These are phyloP conservation scores for Plebejus anna DNA, from an alignment of 2,888 invertebrate genomes.

Conservation along the genomic window DNA sequence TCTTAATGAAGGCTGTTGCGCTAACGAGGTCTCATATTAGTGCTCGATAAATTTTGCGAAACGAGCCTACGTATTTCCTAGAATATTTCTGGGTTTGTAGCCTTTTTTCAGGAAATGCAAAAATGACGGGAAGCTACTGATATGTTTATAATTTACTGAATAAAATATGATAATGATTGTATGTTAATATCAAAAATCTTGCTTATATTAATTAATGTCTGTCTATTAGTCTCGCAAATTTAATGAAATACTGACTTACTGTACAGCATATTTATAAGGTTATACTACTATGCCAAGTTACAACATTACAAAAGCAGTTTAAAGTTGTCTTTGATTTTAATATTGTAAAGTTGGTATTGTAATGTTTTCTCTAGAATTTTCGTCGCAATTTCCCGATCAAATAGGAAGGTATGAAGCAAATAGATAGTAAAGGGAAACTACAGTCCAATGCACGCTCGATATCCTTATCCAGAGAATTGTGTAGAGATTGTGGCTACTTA, in stretches of 20 bases:
- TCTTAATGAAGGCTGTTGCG: constrained; percentile 44
- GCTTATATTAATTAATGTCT: no score
- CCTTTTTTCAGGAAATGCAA: not conserved
- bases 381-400: not conserved
- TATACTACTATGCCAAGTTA: not conserved
- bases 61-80: constrained; percentile 20
- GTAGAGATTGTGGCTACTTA: constrained; percentile 12
- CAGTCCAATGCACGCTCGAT: not conserved
- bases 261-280: no score
- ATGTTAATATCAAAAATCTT: no score
- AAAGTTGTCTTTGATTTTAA: not conserved
- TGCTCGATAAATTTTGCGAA: constrained; percentile 40
- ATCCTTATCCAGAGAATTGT: not conserved
- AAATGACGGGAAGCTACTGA: not conserved
- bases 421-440: not conserved
- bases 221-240: no score
- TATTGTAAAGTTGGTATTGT: not conserved
- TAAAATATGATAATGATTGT: no score
- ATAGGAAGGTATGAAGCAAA: not conserved
- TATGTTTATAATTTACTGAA: not conserved
- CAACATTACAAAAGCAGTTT: not conserved
- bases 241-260: no score
- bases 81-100: not conserved
- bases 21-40: constrained; percentile 48
- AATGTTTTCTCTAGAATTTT: not conserved